phyloP scores from a whole-genome alignment of 2,888 invertebrate species.

The Sturmia bella region DNA sequence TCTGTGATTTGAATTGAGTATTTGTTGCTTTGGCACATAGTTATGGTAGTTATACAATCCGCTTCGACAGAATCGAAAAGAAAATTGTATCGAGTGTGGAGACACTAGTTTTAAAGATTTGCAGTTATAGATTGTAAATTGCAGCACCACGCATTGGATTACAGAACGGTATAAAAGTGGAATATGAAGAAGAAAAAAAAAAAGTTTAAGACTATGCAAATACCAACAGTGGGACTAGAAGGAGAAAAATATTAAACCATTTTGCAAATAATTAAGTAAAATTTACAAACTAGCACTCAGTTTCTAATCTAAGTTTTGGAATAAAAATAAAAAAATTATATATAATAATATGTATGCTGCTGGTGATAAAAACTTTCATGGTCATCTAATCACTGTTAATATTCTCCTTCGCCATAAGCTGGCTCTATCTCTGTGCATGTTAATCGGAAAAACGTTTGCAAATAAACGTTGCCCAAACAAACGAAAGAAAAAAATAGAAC shows the following conservation, averaged over 20 bases:
- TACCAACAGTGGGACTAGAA: conserved; percentile 29
- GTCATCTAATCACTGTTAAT: background rate
- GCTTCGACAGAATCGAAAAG: conserved; percentile 1
- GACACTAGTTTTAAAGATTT: conserved; percentile 68
- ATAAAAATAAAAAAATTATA: too few relatives aligned
- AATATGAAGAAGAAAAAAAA: background rate
- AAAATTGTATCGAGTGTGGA: conserved; percentile 56
- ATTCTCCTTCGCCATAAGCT: conserved; percentile 19
- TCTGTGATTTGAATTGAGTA: conserved; percentile 54
- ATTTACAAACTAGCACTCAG: too few relatives aligned
- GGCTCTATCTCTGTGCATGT: conserved; percentile 40
- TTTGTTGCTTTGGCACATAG: conserved; percentile 27
- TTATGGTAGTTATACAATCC: conserved; percentile 32
- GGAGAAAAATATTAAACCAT: background rate
- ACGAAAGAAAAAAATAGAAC: background rate
- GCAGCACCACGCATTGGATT: conserved; percentile 63
- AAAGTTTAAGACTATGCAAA: conserved; percentile 6
- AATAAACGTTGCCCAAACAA: conserved; percentile 45
- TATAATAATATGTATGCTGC: too few relatives aligned
- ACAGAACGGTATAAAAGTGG: conserved; percentile 30
- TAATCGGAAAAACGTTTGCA: conserved; percentile 48
- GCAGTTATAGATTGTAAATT: conserved; percentile 70
- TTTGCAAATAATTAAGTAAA: too few relatives aligned
- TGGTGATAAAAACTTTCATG: background rate
- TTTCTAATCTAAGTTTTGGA: too few relatives aligned